Base-by-base conservation (phyloP, 2,888 invertebrate species). In the Himalopsyche tibetana region DNA sequence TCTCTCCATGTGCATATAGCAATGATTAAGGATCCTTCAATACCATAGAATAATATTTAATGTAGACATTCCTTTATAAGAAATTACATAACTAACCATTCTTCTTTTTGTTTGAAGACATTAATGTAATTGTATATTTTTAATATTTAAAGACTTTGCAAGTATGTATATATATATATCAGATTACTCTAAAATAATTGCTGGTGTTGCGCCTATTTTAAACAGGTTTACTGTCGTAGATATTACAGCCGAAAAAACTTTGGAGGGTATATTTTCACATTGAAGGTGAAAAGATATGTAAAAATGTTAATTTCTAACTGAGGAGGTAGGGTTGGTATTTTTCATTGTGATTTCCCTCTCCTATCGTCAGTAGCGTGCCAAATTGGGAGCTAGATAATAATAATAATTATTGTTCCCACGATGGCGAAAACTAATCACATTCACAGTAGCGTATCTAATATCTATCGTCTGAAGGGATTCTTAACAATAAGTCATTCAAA, bases 271-370 rank as follows among this genome's bases (percentile, higher is more conserved):
- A 69, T 36, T 74, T 74, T 74, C 74, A 74, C 74, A 36, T 74
- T 74, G 74, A 74, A 74, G 36, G 74, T 74, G 74, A 74, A 74
- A 74, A 74, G 74, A 74, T 74, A 74, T 74, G 74, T 74, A 74
- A 74, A 74, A 74, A 74, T 74, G 74, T 74, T 74, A 74, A 74
- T 74, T 74, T 36, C 36, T 74, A 74, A 74, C 74, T 74, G 74
- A 74, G 74, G 74, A 74, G 74, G 74, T 74, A 74, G 38, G 38
- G 74, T 74, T 74, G 74, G 15, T 74, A 74, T 74, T 74, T 74
- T 74, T 74, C 74, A 74, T 74, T 74, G 28, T 74, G 74, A 74
- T 74, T 74, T 74, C 74, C 74, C 74, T 36, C 74, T 74, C 74
- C 74, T 74, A 74, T 74, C 36, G 36, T 74, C 74, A 74, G 74